Evolutionary conservation across 2,797 vertebrate species (phyloP).

Genomic region (Microcaecilia unicolor): DNA sequence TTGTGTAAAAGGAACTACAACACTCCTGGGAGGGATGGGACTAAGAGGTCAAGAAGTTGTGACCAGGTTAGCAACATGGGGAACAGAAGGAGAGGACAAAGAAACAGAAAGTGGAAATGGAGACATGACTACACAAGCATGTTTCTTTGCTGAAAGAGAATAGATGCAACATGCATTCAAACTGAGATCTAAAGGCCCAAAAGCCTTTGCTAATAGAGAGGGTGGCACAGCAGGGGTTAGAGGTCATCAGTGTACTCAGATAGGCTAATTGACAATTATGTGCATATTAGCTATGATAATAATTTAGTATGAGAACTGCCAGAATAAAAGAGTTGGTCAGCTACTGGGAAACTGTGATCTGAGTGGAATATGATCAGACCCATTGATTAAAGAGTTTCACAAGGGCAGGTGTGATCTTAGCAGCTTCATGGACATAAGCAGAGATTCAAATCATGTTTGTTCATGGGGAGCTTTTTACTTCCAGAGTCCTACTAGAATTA

Average conservation of each 20-base stretch:
- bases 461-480: too few relatives aligned
- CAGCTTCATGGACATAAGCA: too few relatives aligned
- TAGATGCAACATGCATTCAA: constrained; percentile 81
- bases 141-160: constrained; percentile 82
- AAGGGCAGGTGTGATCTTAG: too few relatives aligned
- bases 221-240: constrained; percentile 82
- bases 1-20: constrained; percentile 13
- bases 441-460: too few relatives aligned
- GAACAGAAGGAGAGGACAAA: constrained; percentile 72
- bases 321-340: too few relatives aligned
- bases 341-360: too few relatives aligned
- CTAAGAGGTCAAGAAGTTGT: constrained; percentile 71
- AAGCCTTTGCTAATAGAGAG: constrained; percentile 75
- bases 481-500: too few relatives aligned
- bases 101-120: constrained; percentile 79
- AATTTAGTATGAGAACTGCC: constrained; percentile 22
- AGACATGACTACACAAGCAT: constrained; percentile 69
- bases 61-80: constrained; percentile 67
- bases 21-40: constrained; percentile 32
- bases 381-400: too few relatives aligned
- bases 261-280: constrained; percentile 80
- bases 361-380: too few relatives aligned
- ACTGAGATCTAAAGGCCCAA: constrained; percentile 69
- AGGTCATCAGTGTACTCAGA: constrained; percentile 80
- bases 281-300: constrained; percentile 51